Conservation (phyloP, 2,113 vertebrate genomes). For the Chlorocebus sabaeus region DNA sequence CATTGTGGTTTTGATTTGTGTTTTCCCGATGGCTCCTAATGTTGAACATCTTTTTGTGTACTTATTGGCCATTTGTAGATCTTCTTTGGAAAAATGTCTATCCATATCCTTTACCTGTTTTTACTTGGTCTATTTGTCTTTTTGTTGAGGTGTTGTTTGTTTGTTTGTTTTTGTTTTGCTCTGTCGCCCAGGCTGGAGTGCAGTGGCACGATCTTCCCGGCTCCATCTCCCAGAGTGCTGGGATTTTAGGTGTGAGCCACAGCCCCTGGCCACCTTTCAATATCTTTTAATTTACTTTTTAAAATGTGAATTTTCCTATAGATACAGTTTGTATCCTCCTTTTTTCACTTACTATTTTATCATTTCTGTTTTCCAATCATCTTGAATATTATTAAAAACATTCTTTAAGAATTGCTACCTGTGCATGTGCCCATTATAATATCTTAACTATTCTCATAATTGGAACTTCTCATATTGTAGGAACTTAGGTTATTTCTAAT, state of each 20-base stretch:
- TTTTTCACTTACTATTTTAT: not conserved
- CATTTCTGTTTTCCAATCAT: not conserved
- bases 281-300: not conserved
- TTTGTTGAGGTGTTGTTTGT: not conserved
- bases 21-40: rapidly evolving
- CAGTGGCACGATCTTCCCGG: rapidly evolving
- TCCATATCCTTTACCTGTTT: not conserved
- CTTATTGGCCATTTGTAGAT: not conserved
- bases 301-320: not conserved
- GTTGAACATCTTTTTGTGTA: not conserved
- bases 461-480: not conserved
- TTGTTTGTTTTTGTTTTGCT: not conserved
- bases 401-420: not conserved
- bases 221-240: not conserved
- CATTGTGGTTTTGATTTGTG: not conserved
- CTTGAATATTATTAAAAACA: not conserved
- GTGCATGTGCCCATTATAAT: rapidly evolving
- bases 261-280: not conserved
- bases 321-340: too few relatives aligned
- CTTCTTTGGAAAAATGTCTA: not conserved
- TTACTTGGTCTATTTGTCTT: not conserved
- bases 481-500: not conserved
- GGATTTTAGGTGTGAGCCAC: not conserved
- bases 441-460: not conserved
- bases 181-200: not conserved